Conservation (phyloP, 2,888 invertebrate genomes). For the Odiellus spinosus region DNA sequence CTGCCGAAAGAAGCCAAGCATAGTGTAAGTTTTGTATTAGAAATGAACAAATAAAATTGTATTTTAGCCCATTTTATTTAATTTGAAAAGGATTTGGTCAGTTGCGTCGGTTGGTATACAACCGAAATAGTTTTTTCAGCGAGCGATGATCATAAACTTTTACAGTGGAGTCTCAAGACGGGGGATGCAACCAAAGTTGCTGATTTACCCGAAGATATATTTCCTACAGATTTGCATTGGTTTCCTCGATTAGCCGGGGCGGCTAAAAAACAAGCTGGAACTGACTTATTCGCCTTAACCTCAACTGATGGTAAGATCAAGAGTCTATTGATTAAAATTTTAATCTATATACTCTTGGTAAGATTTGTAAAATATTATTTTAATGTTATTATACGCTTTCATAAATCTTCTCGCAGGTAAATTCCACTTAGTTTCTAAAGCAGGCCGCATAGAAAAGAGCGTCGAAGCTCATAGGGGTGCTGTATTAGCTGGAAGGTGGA, state of each 20-base stretch:
- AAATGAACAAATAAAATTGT: not conserved
- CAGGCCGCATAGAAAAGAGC: constrained; percentile 78
- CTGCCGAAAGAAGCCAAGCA: constrained; percentile 58
- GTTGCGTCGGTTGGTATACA: constrained; percentile 83
- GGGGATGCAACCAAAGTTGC: constrained; percentile 58
- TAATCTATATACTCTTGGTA: not conserved
- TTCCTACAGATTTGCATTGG: constrained; percentile 80
- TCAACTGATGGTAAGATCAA: constrained; percentile 60
- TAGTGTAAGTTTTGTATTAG: constrained; percentile 26
- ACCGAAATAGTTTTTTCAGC: constrained; percentile 78
- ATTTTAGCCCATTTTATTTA: constrained; percentile 22
- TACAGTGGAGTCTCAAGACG: constrained; percentile 72
- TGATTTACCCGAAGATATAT: constrained; percentile 64
- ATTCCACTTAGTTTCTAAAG: constrained; percentile 72
- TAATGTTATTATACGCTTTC: not conserved
- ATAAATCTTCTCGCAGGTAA: constrained; percentile 37
- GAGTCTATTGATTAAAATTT: not conserved
- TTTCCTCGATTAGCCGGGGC: constrained; percentile 43
- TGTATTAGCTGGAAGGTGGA: constrained; percentile 77
- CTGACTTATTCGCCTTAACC: constrained; percentile 67
- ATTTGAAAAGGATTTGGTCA: constrained; percentile 63
- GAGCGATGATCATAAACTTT: constrained; percentile 81
- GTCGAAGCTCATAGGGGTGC: constrained; percentile 78
- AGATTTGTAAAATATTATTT: not conserved
- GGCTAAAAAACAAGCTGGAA: constrained; percentile 31